Conservation (phyloP, 1,140 invertebrate species). For the Aphelinus atriplicis region DNA sequence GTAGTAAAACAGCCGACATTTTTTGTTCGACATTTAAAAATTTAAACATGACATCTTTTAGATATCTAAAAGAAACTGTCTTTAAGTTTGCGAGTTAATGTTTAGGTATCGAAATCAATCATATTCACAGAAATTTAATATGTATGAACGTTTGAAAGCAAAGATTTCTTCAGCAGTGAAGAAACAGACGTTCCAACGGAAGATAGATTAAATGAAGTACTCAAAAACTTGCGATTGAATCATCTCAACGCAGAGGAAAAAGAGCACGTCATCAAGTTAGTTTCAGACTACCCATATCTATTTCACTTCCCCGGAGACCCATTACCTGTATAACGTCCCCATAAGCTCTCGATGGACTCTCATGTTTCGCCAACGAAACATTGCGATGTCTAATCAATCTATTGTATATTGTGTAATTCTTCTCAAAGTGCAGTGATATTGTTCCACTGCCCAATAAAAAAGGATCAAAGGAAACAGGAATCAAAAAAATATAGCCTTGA, state of each 20-base stretch:
- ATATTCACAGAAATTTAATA: conserved; percentile 12
- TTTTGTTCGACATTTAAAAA: too few relatives aligned
- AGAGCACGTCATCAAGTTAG: background rate
- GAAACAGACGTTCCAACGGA: too few relatives aligned
- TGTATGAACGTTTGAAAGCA: background rate
- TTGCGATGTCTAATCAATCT: conserved; percentile 43
- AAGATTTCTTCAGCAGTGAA: background rate
- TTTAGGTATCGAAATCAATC: background rate
- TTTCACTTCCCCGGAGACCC: conserved; percentile 21
- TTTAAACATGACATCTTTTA: too few relatives aligned
- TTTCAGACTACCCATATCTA: background rate
- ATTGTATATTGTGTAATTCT: conserved; percentile 5
- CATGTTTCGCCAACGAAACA: conserved; percentile 25
- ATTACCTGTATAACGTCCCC: conserved; percentile 16
- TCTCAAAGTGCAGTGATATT: too few relatives aligned
- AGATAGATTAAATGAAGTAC: background rate
- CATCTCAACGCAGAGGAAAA: conserved; percentile 17
- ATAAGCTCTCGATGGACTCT: background rate
- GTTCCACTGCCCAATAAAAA: too few relatives aligned
- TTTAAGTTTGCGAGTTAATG: too few relatives aligned
- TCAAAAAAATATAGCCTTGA: conserved; percentile 51
- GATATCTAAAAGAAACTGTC: too few relatives aligned
- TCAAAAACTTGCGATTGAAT: background rate
- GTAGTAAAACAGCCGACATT: too few relatives aligned
- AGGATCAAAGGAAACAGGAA: conserved; percentile 23